phyloP scores from a whole-genome alignment of 2,888 invertebrate species.

The Microplitis manilae region DNA sequence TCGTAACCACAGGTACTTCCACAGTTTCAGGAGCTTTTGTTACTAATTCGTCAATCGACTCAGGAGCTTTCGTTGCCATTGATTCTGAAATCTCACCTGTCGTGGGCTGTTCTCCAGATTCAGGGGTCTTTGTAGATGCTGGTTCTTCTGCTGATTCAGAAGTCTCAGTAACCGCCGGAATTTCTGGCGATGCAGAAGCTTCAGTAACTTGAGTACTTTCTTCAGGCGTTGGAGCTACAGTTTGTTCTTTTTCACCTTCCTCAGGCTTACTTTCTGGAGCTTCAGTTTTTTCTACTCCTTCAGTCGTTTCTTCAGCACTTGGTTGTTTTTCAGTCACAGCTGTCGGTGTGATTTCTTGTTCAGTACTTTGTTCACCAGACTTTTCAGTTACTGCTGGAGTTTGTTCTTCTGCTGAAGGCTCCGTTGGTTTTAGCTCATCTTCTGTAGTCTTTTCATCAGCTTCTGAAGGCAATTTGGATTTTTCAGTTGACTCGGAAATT shows the following conservation, averaged over 20 bases:
- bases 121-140: conserved; percentile 18
- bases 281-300: conserved; percentile 39
- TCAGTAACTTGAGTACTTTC: background rate
- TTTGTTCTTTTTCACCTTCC: conserved; percentile 40
- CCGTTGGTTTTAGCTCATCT: background rate
- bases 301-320: conserved; percentile 43
- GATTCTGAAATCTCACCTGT: conserved; percentile 21
- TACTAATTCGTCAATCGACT: conserved; percentile 31
- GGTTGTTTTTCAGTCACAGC: conserved; percentile 22
- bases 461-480: background rate
- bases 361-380: conserved; percentile 8
- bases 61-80: background rate
- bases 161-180: background rate
- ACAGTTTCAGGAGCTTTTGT: conserved; percentile 11
- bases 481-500: background rate
- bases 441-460: background rate
- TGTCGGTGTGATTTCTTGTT: background rate
- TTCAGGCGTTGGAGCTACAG: conserved; percentile 12
- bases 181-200: background rate
- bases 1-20: background rate
- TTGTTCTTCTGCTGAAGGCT: background rate
- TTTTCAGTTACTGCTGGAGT: conserved; percentile 10
- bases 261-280: conserved; percentile 40
- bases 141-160: conserved; percentile 34
- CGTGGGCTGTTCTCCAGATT: background rate